Percentiles rank a stretch among this genome's conserved stretches.
phyloP scores from a whole-genome alignment of 2,113 vertebrate species.

The Oriolus oriolus region DNA sequence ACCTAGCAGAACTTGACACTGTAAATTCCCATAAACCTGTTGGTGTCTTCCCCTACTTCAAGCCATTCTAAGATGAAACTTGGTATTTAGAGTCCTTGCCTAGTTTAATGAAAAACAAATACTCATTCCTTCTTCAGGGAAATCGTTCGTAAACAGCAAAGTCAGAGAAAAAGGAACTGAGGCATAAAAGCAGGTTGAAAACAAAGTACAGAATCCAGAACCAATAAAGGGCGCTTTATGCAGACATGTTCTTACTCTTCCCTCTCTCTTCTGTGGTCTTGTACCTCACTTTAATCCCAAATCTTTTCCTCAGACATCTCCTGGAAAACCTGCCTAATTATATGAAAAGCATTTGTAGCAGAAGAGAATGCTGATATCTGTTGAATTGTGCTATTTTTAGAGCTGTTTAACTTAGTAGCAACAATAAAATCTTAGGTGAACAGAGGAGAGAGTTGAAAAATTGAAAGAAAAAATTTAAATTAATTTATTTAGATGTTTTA shows the following conservation, averaged over 20 bases:
- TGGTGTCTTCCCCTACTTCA: background rate
- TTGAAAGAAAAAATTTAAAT: background rate
- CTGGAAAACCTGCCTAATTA: background rate
- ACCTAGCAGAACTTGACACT: background rate
- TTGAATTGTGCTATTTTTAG: background rate
- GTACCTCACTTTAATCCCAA: background rate
- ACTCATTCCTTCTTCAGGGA: background rate
- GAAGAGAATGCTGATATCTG: background rate
- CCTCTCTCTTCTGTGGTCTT: background rate
- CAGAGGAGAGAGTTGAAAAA: background rate
- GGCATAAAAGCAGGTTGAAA: background rate
- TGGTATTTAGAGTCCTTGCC: background rate
- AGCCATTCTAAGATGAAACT: background rate
- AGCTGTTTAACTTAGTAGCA: background rate
- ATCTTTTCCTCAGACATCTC: background rate
- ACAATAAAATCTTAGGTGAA: background rate
- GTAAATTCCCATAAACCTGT: background rate
- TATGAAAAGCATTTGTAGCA: background rate
- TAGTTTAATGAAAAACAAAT: background rate
- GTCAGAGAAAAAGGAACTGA: background rate
- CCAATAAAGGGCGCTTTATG: background rate
- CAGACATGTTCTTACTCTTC: background rate
- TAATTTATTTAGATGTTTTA: background rate
- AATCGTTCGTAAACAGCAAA: background rate
- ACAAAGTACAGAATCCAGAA: background rate